phyloP scores from a whole-genome alignment of 2,113 vertebrate species.

The Tautogolabrus adspersus region DNA sequence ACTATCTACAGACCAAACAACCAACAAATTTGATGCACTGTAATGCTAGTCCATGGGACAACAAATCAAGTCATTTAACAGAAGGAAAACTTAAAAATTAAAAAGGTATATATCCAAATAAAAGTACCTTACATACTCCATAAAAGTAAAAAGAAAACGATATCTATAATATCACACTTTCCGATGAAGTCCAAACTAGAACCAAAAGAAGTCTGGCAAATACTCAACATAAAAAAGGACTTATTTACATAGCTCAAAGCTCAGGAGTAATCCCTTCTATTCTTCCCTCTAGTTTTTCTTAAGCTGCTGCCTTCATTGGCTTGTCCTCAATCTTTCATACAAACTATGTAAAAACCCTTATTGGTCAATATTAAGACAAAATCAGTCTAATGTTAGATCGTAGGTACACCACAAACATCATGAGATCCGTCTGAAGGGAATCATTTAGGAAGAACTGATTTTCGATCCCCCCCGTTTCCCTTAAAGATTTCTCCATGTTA shows the following conservation, averaged over 20 bases:
- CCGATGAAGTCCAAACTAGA: constrained; percentile 85
- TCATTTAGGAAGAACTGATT: constrained; percentile 97
- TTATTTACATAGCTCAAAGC: constrained; percentile 98
- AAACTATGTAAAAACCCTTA: constrained; percentile 85
- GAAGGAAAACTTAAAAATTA: constrained; percentile 82
- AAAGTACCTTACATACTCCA: constrained; percentile 85
- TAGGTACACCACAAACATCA: constrained; percentile 96
- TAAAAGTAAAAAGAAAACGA: constrained; percentile 80
- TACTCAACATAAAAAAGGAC: constrained; percentile 86
- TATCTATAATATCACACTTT: constrained; percentile 80
- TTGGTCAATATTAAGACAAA: constrained; percentile 89
- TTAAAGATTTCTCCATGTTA: constrained; percentile 79
- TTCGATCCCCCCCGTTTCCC: constrained; percentile 85
- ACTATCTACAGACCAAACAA: constrained; percentile 97
- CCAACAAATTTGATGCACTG: constrained; percentile 93
- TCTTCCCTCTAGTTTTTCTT: constrained; percentile 78
- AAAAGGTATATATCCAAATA: constrained; percentile 63
- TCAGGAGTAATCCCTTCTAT: constrained; percentile 90
- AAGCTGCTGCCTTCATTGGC: constrained; percentile 66
- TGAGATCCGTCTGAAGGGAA: constrained; percentile 94
- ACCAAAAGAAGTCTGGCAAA: constrained; percentile 74
- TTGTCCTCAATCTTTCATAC: constrained; percentile 71
- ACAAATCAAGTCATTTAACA: constrained; percentile 87
- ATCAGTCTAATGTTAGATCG: constrained; percentile 91
- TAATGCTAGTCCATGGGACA: constrained; percentile 93